Evolutionary conservation across 2,113 vertebrate genomes (phyloP).

Genomic region (Carassius auratus): DNA sequence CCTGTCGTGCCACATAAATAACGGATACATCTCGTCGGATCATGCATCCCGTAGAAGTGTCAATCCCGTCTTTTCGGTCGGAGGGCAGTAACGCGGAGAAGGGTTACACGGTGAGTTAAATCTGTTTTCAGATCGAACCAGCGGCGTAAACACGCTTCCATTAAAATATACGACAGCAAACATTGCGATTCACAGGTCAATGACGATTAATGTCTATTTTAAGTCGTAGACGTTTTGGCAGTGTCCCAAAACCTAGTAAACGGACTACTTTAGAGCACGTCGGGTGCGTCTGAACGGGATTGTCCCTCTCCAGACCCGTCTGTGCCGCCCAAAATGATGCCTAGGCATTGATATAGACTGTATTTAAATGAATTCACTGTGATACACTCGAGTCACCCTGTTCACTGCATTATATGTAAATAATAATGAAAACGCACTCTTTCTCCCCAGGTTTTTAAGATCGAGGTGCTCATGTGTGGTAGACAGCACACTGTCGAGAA

Average conservation of each 20-base stretch:
- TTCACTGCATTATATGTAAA: not conserved
- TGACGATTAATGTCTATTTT: not conserved
- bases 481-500: slow-evolving; percentile 95
- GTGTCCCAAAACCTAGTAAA: not conserved
- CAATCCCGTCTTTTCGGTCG: slow-evolving; percentile 91
- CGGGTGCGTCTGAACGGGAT: not conserved
- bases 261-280: not conserved
- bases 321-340: not conserved
- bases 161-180: not conserved
- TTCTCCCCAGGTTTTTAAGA: slow-evolving; percentile 88
- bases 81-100: slow-evolving; percentile 88
- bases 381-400: not conserved
- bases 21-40: not conserved
- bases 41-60: slow-evolving; percentile 82
- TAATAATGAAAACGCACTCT: slow-evolving; percentile 39
- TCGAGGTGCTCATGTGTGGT: slow-evolving; percentile 92
- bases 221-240: not conserved
- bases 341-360: not conserved
- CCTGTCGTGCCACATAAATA: not conserved
- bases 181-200: not conserved
- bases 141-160: not conserved
- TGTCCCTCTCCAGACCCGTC: not conserved
- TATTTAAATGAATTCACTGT: not conserved
- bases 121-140: not conserved
- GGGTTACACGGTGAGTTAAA: slow-evolving; percentile 89